Evolutionary conservation across 2,113 vertebrate species (phyloP).

Genomic region (Indicator indicator): DNA sequence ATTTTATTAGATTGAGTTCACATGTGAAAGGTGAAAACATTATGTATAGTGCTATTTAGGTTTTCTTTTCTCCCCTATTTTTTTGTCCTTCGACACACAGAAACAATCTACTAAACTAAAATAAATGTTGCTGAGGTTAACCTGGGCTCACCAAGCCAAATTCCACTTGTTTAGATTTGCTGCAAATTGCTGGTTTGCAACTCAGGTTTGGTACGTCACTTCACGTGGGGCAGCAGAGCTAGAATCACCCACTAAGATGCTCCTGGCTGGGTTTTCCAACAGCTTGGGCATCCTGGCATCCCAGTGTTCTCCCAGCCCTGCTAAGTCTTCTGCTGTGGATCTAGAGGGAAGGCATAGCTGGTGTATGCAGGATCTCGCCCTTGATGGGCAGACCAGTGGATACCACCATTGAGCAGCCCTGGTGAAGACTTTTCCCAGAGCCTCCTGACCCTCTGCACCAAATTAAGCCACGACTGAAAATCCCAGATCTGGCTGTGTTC

Average conservation of each 20-base stretch:
- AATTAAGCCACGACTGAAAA: background rate
- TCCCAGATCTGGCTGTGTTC: background rate
- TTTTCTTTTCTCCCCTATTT: background rate
- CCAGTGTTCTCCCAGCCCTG: background rate
- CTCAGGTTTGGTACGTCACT: background rate
- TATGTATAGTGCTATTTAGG: background rate
- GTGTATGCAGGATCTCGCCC: background rate
- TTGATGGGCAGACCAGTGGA: fast-evolving
- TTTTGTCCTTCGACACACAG: background rate
- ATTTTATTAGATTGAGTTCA: background rate
- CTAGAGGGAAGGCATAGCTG: background rate
- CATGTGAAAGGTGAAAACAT: background rate
- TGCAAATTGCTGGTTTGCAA: background rate
- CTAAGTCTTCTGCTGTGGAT: background rate
- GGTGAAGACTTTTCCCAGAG: background rate
- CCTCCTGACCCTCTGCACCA: background rate
- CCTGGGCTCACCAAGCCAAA: background rate
- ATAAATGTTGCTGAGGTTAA: background rate
- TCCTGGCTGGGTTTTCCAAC: background rate
- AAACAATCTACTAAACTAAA: background rate
- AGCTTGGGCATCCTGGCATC: background rate
- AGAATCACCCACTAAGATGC: background rate
- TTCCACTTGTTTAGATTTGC: background rate
- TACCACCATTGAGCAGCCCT: background rate
- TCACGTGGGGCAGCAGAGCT: background rate